A percentile compares a stretch with the other conserved stretches of the same genome.
Conservation (phyloP, 2,797 vertebrate genomes). For the Mus caroli region DNA sequence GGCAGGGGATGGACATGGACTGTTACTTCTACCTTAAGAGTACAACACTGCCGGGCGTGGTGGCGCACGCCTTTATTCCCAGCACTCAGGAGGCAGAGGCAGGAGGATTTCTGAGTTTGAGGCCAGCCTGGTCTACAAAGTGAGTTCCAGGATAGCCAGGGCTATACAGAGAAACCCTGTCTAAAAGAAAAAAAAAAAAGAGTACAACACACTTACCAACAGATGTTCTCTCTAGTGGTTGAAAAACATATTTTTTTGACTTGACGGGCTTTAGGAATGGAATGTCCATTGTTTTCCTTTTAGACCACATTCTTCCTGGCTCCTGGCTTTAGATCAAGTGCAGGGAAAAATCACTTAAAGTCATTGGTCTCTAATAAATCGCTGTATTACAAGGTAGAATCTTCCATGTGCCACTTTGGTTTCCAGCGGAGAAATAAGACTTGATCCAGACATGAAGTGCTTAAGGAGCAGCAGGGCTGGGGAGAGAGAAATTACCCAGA, state of each 20-base stretch:
- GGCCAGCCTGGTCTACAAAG: no score
- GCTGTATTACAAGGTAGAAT: background rate
- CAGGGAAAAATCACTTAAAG: background rate
- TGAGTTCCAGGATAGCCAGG: no score
- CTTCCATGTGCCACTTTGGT: background rate
- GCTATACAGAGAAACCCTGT: no score
- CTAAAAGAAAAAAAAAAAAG: background rate
- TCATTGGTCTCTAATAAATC: constrained; percentile 20
- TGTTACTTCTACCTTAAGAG: background rate
- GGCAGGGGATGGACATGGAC: background rate
- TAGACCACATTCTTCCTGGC: background rate
- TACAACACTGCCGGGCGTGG: background rate
- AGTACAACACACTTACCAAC: constrained; percentile 44
- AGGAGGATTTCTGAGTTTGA: no score
- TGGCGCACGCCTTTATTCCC: no score
- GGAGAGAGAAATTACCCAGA: background rate
- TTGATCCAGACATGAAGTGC: background rate
- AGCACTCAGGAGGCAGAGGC: no score
- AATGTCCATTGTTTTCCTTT: constrained; percentile 18
- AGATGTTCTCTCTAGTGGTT: background rate
- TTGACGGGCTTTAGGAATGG: constrained; percentile 24
- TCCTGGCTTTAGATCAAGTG: background rate
- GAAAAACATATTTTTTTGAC: background rate
- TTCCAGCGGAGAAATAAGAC: background rate
- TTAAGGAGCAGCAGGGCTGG: background rate